These are phyloP conservation scores for Dinomys branickii DNA, from an alignment of 2,113 vertebrate species.

Conservation along the genomic window DNA sequence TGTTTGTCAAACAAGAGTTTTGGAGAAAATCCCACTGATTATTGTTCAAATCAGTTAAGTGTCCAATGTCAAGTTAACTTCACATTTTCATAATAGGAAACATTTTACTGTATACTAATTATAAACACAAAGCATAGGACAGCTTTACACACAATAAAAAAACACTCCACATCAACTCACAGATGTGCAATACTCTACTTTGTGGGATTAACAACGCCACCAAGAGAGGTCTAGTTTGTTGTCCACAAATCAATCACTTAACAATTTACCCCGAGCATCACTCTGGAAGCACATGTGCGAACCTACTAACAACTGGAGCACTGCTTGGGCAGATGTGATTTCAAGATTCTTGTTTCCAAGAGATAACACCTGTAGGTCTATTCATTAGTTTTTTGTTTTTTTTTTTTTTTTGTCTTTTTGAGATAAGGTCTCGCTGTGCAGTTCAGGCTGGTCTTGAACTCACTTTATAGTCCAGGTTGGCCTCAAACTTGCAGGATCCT, in stretches of 20 bases:
- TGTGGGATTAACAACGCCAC: constrained; percentile 8
- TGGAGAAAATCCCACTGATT: constrained; percentile 48
- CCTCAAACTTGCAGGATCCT: too few relatives aligned
- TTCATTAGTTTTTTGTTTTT: too few relatives aligned
- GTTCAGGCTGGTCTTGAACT: too few relatives aligned
- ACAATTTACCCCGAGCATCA: background rate
- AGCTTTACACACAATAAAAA: background rate
- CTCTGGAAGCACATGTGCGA: background rate
- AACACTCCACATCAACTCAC: background rate
- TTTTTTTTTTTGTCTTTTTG: too few relatives aligned
- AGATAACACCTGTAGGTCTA: background rate
- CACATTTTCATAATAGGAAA: constrained; percentile 3
- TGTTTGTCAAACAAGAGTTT: constrained; percentile 24
- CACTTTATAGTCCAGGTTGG: too few relatives aligned
- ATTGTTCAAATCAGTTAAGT: constrained; percentile 43
- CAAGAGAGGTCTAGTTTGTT: constrained; percentile 9
- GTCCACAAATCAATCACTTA: background rate
- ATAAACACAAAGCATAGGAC: constrained; percentile 45
- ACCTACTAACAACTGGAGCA: background rate
- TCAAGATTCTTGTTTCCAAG: background rate
- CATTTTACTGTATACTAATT: constrained; percentile 40
- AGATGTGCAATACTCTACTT: background rate
- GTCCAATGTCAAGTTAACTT: constrained; percentile 23
- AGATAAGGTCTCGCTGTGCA: too few relatives aligned
- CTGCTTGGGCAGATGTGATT: background rate